Conservation (phyloP, 2,888 invertebrate species). For the Nebria salina region DNA sequence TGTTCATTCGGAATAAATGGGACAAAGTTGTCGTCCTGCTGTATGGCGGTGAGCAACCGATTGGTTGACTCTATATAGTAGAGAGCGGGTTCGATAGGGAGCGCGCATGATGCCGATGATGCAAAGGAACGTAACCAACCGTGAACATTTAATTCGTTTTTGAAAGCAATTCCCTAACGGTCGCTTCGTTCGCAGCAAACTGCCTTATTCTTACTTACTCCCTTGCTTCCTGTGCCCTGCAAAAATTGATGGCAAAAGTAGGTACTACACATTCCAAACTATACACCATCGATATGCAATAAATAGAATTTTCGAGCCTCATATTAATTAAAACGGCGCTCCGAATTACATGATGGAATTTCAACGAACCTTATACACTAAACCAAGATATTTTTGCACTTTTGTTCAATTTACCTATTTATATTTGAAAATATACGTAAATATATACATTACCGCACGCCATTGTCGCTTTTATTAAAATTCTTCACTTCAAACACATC, state of each 20-base stretch:
- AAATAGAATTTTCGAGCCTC: neutral
- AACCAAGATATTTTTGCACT: neutral
- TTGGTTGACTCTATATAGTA: too few species aligned
- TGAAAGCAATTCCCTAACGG: constrained; percentile 15
- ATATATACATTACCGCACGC: too few species aligned
- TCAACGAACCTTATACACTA: neutral
- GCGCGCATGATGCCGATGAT: neutral
- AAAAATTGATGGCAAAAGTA: too few species aligned
- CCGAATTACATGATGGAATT: neutral
- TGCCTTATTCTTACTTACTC: too few species aligned
- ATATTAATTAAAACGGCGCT: neutral
- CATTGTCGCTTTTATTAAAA: neutral
- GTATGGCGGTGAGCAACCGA: too few species aligned
- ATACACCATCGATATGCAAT: neutral
- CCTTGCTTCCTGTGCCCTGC: too few species aligned
- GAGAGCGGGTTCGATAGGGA: neutral
- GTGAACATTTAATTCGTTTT: constrained; percentile 21
- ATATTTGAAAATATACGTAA: too few species aligned
- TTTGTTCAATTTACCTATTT: neutral
- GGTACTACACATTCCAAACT: neutral
- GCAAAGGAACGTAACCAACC: constrained; percentile 10
- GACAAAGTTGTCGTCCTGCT: too few species aligned
- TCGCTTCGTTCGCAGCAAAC: neutral
- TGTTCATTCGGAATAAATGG: too few species aligned
- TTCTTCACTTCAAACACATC: neutral